Conservation (phyloP, 2,888 invertebrate genomes). For the Nephrotoma flavescens region DNA sequence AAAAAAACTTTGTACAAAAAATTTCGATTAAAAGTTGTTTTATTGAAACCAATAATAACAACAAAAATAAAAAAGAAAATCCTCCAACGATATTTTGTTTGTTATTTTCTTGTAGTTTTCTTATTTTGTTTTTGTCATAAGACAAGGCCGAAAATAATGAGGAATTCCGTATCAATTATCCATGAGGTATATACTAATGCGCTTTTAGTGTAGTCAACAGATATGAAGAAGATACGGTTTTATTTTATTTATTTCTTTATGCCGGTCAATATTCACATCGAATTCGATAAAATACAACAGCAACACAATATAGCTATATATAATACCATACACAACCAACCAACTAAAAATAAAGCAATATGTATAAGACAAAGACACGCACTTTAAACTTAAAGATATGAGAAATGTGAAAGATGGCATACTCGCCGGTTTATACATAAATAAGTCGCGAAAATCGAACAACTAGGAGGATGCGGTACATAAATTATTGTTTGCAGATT, state of each 20-base stretch:
- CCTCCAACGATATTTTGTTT: conserved; percentile 1
- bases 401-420: background rate
- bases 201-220: conserved; percentile 33
- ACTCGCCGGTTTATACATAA: background rate
- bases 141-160: conserved; percentile 6
- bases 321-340: background rate
- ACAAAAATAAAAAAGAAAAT: background rate
- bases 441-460: background rate
- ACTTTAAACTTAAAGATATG: background rate
- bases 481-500: background rate
- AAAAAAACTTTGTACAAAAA: background rate
- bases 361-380: background rate
- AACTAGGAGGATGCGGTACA: background rate
- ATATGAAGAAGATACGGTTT: conserved; percentile 22
- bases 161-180: conserved; percentile 5
- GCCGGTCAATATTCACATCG: background rate
- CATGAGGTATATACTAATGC: conserved; percentile 26
- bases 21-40: background rate
- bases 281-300: background rate
- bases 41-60: background rate
- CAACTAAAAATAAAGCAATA: background rate
- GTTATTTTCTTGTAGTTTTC: background rate
- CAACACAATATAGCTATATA: background rate
- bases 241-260: background rate
- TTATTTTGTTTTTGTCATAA: conserved; percentile 1